Evolutionary conservation across 2,888 invertebrate genomes (phyloP).

Genomic region (Cephus runcator): DNA sequence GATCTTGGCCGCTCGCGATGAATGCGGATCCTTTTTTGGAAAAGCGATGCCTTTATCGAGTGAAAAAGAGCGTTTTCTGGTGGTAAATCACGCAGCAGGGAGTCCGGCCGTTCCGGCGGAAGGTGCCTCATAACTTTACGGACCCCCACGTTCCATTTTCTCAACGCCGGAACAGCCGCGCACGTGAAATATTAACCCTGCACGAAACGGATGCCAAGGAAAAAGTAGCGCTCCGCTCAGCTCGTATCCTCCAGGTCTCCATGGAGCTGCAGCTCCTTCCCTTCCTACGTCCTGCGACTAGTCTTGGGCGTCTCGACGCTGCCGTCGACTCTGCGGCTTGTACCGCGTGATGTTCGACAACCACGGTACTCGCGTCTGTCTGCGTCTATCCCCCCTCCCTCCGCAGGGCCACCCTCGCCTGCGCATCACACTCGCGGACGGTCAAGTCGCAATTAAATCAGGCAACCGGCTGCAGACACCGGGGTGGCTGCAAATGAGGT

Average conservation of each 20-base stretch:
- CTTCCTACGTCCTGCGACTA: neutral
- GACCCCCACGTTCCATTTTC: slow-evolving; percentile 56
- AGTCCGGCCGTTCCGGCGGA: slow-evolving; percentile 50
- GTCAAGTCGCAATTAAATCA: slow-evolving; percentile 53
- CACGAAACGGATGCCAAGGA: slow-evolving; percentile 45
- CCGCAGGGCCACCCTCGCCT: no score
- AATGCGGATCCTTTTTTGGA: neutral
- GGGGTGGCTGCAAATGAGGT: slow-evolving; percentile 52
- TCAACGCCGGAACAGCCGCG: slow-evolving; percentile 58
- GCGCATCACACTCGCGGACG: slow-evolving; percentile 17
- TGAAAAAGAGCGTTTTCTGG: slow-evolving; percentile 46
- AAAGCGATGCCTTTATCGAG: slow-evolving; percentile 41
- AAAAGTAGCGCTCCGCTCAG: neutral
- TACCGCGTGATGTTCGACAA: neutral
- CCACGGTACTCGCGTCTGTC: neutral
- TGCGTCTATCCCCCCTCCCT: neutral
- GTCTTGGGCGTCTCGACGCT: neutral
- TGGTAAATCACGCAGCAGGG: slow-evolving; percentile 54
- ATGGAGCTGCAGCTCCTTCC: neutral
- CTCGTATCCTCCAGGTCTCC: neutral
- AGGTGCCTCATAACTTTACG: slow-evolving; percentile 56
- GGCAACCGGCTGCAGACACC: slow-evolving; percentile 36
- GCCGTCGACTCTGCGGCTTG: neutral
- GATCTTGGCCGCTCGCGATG: neutral
- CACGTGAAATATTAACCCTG: slow-evolving; percentile 60